A percentile compares a stretch with the other conserved stretches of the same genome.
Conservation (phyloP, 2,888 invertebrate species). For the Folsomia manolachei region DNA sequence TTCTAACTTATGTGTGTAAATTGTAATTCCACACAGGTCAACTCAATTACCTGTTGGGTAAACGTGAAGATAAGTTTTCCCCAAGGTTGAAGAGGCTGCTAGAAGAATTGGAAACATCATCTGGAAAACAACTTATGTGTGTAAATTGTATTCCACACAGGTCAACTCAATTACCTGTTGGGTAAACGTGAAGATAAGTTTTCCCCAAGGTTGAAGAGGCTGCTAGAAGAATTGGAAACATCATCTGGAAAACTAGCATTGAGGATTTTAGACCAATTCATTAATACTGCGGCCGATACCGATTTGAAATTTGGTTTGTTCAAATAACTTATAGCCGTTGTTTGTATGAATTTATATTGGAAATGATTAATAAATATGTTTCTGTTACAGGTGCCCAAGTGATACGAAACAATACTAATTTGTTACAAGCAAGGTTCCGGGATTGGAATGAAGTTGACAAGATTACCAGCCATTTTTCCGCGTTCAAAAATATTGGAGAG, state of each 20-base stretch:
- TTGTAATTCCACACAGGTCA: not conserved
- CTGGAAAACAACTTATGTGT: not conserved
- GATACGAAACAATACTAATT: not conserved
- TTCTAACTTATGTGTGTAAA: not conserved
- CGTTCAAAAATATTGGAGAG: conserved; percentile 2
- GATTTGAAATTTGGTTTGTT: not conserved
- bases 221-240: not conserved
- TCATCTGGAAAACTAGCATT: not conserved
- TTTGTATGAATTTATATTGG: not conserved
- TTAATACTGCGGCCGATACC: not conserved
- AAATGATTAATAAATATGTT: no score
- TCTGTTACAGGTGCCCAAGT: not conserved
- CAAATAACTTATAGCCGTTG: not conserved
- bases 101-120: not conserved
- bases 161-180: conserved; percentile 4
- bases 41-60: not conserved
- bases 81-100: not conserved
- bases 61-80: not conserved
- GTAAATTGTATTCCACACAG: not conserved
- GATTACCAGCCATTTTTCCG: not conserved
- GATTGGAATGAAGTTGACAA: not conserved
- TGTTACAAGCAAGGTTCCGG: not conserved
- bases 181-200: not conserved
- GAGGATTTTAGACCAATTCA: not conserved
- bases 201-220: not conserved